Base-by-base conservation (phyloP, 2,888 invertebrate species). In the Oligia latruncula region DNA sequence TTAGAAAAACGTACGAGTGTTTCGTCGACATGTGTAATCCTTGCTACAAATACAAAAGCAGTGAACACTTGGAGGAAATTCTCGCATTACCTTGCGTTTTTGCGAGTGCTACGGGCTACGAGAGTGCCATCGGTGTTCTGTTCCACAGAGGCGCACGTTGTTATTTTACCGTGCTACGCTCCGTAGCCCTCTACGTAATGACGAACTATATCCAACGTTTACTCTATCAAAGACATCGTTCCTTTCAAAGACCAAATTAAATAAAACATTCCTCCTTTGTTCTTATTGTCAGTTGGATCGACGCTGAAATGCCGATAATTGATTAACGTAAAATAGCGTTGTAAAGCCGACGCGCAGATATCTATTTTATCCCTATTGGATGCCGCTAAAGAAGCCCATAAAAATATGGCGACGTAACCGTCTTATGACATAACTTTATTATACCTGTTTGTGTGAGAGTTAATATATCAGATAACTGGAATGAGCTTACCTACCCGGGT, bases 131-230 rank as follows among this genome's bases (percentile, higher is more conserved):
- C 81, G 68, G 87, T 87, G 78, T 89, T 84, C 75, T 62, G 80
- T 92, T 89, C 82, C 90, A 89, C 90, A 89, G 87, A 87, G 73
- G 84, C 84, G 82, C 86, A 89, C 87, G 87, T 88, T 90, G 88
- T 90, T 91, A 90, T 90, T 89, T 90, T 86, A 81, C 76, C 83
- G 84, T 88, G 77, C 87, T 87, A 89, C 87, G 90, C 86, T 80
- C 78, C 82, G 83, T 84, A 84, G 86, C 79, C 79, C 86, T 84
- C 80, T 81, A 87, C 74, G 83, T 90, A 89, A 91, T 89, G 88
- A 90, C 81, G 83, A 89, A 87, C 85, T 86, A 81, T 81, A 85
- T 82, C 77, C 72, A 86, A 71, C 79, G 83, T 87, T 90, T 90
- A 89, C 77, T 87, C 80, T 87, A 85, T 87, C 87, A 89, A 88